These are phyloP conservation scores for Phyllotreta cruciferae DNA, from an alignment of 2,888 invertebrate species.

Conservation along the genomic window DNA sequence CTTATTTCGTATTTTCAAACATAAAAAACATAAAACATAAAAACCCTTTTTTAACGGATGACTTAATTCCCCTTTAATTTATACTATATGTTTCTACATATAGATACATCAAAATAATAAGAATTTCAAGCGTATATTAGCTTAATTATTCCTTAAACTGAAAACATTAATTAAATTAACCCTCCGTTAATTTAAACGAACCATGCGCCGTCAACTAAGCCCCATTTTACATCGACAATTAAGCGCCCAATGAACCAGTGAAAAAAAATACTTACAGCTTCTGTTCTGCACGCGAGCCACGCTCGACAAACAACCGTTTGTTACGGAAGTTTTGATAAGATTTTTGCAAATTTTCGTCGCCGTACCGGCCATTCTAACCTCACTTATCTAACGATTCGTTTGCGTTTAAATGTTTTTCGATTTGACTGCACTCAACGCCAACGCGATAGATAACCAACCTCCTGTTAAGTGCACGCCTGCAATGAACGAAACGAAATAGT, in stretches of 20 bases:
- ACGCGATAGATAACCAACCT: no score
- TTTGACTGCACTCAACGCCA: background rate
- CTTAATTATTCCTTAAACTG: no score
- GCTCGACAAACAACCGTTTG: constrained; percentile 40
- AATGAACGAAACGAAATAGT: no score
- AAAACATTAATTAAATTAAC: background rate
- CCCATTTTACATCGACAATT: background rate
- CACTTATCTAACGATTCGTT: constrained; percentile 33
- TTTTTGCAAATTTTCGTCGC: constrained; percentile 57
- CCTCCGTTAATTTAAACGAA: background rate
- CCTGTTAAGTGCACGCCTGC: no score
- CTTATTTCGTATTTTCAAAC: no score
- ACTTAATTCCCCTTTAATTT: no score
- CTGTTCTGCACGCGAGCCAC: constrained; percentile 43
- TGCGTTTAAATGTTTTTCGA: background rate
- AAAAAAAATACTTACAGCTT: constrained; percentile 50
- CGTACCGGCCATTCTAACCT: constrained; percentile 58
- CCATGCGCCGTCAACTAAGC: background rate
- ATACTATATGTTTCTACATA: no score
- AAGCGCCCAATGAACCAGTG: background rate
- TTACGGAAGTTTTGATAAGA: constrained; percentile 48
- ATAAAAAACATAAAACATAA: no score
- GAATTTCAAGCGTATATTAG: no score
- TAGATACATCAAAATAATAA: no score
- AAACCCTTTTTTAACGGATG: no score